Base-by-base conservation (phyloP, 2,888 invertebrate species). In the Anthophora plumipes region DNA sequence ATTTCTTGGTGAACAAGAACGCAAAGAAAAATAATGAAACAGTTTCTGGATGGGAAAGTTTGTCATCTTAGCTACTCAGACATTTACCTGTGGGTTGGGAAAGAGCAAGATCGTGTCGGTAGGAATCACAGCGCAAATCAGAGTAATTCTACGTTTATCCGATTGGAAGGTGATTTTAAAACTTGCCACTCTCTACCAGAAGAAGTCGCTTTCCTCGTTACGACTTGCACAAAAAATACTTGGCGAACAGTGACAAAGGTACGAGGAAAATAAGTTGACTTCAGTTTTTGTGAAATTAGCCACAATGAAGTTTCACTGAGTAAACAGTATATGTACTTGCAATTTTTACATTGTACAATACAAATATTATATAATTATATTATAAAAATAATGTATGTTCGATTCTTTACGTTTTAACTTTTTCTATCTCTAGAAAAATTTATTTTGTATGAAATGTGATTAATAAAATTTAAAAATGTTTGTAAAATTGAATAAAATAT, bases 81-180 rank as follows among this genome's bases (percentile, higher is more conserved):
- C 76, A 25, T 72, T 61, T 52, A 64, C 46, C 71, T 25, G 80
- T 71, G 80, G 79, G 75, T 78, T 70, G 80, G 79, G 78, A 80
- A 80, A 80, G 67, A 80, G 84, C 80, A 75, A 78, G 82, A 66
- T 78, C 80, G 68, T 83, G 87, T 86, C 77, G 81, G 64, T 78
- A 64, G 77, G 83, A 85, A 83, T 89, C 84, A 84, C 84, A 66
- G 73, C 77, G 69, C 78, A 82, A 87, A 89, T 85, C 86, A 82
- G 79, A 83, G 80, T 84, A 86, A 89, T 89, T 87, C 76, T 69
- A 64, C 82, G 86, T 85, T 89, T 84, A 85, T 86, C 83, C 82
- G 80, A 87, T 88, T 77, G 80, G 82, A 87, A 84, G 83, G 75
- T 84, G 80, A 88, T 84, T 85, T 87, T 84, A 70, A 88, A 88